These are phyloP conservation scores for Schizopygopsis malacanthus DNA, from an alignment of 2,797 vertebrate genomes.

Conservation along the genomic window DNA sequence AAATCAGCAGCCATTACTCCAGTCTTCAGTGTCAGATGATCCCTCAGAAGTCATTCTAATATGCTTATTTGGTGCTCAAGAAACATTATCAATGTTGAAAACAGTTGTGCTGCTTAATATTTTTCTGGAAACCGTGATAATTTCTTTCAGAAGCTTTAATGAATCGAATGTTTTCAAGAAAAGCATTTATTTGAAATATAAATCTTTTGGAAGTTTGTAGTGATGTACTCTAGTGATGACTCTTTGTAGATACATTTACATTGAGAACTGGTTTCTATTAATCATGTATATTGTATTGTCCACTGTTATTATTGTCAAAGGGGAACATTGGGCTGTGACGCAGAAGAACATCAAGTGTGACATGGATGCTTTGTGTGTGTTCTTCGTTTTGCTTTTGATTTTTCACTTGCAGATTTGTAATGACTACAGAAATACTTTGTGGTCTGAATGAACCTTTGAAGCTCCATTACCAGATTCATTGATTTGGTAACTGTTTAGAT, in stretches of 20 bases:
- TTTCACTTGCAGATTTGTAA: not conserved
- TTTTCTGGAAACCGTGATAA: not conserved
- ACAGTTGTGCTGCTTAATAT: not conserved
- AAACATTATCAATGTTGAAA: not conserved
- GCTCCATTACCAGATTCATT: not conserved
- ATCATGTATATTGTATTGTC: not conserved
- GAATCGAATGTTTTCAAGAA: not conserved
- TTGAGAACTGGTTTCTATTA: constrained; percentile 21
- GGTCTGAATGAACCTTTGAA: not conserved
- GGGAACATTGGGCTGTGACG: constrained; percentile 3
- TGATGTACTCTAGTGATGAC: too few species aligned
- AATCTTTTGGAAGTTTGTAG: not conserved
- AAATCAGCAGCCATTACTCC: not conserved
- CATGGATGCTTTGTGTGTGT: not conserved
- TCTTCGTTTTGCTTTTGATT: constrained; percentile 10
- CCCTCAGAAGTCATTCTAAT: not conserved
- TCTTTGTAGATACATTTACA: not conserved
- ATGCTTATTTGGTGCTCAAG: not conserved
- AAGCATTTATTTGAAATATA: not conserved
- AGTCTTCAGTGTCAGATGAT: not conserved
- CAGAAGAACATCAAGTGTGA: not conserved
- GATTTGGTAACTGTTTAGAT: not conserved
- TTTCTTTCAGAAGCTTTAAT: not conserved
- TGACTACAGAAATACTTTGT: too few species aligned
- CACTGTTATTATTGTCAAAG: constrained; percentile 10